Conservation (phyloP, 2,797 vertebrate genomes). For the Hemibagrus guttatus region DNA sequence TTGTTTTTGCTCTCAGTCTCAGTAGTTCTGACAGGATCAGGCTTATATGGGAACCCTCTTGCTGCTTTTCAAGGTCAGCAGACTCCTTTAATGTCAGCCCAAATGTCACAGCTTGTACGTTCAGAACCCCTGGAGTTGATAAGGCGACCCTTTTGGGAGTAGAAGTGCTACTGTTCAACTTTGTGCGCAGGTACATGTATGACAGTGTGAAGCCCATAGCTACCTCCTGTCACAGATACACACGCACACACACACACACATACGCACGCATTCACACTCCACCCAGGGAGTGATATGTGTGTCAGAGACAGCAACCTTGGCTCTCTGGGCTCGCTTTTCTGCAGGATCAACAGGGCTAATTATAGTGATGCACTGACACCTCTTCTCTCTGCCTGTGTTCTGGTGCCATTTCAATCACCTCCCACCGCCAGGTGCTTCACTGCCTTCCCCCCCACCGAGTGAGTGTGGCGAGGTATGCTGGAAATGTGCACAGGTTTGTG, state of each 20-base stretch:
- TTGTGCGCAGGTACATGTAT: conserved; percentile 52
- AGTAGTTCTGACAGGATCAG: conserved; percentile 6
- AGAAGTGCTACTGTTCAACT: conserved; percentile 47
- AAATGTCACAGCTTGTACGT: conserved; percentile 49
- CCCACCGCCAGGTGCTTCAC: conserved; percentile 59
- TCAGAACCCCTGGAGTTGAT: conserved; percentile 51
- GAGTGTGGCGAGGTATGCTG: conserved; percentile 43
- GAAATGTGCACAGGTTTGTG: conserved; percentile 36
- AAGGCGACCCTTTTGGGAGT: conserved; percentile 48
- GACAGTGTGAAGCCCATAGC: conserved; percentile 53
- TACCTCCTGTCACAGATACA: conserved; percentile 58
- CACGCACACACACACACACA: conserved; percentile 45
- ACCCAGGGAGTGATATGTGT: conserved; percentile 54
- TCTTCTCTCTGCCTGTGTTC: conserved; percentile 49
- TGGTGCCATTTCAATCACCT: conserved; percentile 61
- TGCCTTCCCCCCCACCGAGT: conserved; percentile 44
- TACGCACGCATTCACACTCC: conserved; percentile 52
- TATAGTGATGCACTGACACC: conserved; percentile 63
- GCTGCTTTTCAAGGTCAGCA: conserved; percentile 36
- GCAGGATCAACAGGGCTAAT: conserved; percentile 62
- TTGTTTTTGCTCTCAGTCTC: background rate
- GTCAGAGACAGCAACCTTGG: conserved; percentile 54
- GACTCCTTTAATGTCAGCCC: conserved; percentile 35
- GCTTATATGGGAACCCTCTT: conserved; percentile 9
- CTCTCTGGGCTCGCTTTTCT: conserved; percentile 53